phyloP scores from a whole-genome alignment of 2,888 invertebrate species.

The Pachycephus smyrnensis region DNA sequence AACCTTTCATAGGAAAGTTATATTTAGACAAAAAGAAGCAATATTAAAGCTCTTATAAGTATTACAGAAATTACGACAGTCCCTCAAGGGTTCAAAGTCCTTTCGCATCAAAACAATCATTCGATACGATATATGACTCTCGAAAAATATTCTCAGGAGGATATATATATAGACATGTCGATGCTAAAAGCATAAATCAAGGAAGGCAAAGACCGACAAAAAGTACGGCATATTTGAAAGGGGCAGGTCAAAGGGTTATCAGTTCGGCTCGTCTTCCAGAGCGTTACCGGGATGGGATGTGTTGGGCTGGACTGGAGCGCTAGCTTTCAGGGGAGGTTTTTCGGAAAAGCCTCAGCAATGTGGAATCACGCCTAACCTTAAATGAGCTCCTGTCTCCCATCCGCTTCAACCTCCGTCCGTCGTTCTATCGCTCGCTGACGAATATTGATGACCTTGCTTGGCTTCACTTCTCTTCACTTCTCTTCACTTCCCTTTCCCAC shows the following conservation, averaged over 20 bases:
- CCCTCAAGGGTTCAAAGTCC: not conserved
- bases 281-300: not conserved
- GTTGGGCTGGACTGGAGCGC: not conserved
- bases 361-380: conserved; percentile 23
- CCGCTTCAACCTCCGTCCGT: conserved; percentile 1
- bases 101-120: not conserved
- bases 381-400: conserved; percentile 8
- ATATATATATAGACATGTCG: conserved; percentile 1
- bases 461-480: conserved; percentile 1
- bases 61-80: not conserved
- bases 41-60: not conserved
- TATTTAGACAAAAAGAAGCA: too few species aligned
- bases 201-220: not conserved
- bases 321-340: not conserved
- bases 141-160: not conserved
- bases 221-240: not conserved
- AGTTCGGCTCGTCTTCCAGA: not conserved
- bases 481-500: conserved; percentile 14
- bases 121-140: not conserved
- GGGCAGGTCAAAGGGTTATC: conserved; percentile 2
- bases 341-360: conserved; percentile 21
- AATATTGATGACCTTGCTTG: conserved; percentile 40
- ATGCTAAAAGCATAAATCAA: conserved; percentile 15
- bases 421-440: conserved; percentile 40
- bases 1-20: too few species aligned